These are phyloP conservation scores for Drosophila histrio DNA, from an alignment of 2,888 invertebrate species.

Conservation along the genomic window DNA sequence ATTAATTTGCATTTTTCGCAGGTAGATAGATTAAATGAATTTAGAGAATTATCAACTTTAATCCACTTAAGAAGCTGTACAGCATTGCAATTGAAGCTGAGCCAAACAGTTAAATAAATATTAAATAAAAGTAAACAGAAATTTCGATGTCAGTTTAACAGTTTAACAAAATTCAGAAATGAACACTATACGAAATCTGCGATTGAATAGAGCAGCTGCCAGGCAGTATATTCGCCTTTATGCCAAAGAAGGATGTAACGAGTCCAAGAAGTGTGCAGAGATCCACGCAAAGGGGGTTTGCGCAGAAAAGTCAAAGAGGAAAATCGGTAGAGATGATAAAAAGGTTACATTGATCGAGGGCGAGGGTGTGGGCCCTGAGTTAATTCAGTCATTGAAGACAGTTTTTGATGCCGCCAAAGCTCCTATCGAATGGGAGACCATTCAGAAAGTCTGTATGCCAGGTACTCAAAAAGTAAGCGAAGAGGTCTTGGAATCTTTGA, in stretches of 20 bases:
- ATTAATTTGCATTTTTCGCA: slow-evolving; percentile 47
- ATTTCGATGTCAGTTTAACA: slow-evolving; percentile 30
- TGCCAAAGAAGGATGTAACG: slow-evolving; percentile 1
- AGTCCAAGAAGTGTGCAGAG: slow-evolving; percentile 22
- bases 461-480: slow-evolving; percentile 90
- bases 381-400: slow-evolving; percentile 93
- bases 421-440: slow-evolving; percentile 93
- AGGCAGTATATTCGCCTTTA: slow-evolving; percentile 13
- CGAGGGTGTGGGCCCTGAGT: slow-evolving; percentile 98
- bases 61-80: slow-evolving; percentile 24
- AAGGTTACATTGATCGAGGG: slow-evolving; percentile 95
- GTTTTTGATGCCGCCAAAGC: slow-evolving; percentile 93
- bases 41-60: background rate
- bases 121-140: slow-evolving; percentile 2
- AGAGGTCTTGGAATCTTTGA: slow-evolving; percentile 91
- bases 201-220: background rate
- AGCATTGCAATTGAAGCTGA: background rate
- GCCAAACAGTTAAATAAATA: background rate
- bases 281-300: background rate
- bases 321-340: background rate
- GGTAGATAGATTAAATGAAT: slow-evolving; percentile 10
- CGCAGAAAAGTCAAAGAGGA: background rate
- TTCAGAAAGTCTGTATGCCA: background rate
- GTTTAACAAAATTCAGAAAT: slow-evolving; percentile 45
- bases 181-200: slow-evolving; percentile 34